Base-by-base conservation (phyloP, 2,797 vertebrate species). In the Atherinosoma microstoma region DNA sequence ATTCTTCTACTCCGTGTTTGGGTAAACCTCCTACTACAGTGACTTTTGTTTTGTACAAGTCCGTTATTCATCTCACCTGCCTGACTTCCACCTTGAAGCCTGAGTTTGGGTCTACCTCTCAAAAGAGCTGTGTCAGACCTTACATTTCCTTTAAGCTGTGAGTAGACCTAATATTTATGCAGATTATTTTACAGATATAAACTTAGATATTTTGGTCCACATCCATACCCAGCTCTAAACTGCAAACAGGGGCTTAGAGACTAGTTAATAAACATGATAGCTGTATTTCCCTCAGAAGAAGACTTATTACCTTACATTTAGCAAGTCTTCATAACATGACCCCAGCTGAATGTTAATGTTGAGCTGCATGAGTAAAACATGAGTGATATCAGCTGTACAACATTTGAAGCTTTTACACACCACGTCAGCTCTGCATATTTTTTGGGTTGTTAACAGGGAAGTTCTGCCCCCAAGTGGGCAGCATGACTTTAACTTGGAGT, bases 381-480 rank as follows among this genome's bases (percentile, higher is more conserved):
- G 2, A 6, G 12, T 56, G 24, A 56, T 16, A 30, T 56, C 15
- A 30, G 27, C 53, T 54, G 27, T 7, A 32, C 54, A 32, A 32
- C 27, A 56, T 2, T 30, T 30, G 16, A 30, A 15, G 22, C 22
- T 12, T 24, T 53, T 12, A 53, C 49, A 53, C 47, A 51, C n/a
- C 45, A 36, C n/a, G 0, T 57, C 49, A 54, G 29, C 1, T 18
- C 13, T 27, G 29, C n/a, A 15, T 15, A 13, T 6, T 58, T 27
- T 49, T 49, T 1, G 6, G 4, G 32, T 34, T 27, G 2, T 4
- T 57, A 42, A 27, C 16, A 27, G 10, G 12, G n/a, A 32, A 27
- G 9, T 63, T 70, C 58, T 75, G 51, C 58, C 32, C 24, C 22
- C 22, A 58, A 53, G 42, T 13, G 2, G 51, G 20, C 38, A 64